phyloP scores from a whole-genome alignment of 30 jellyfish, hydroid and myxozoan species.

The Mastigias papua region DNA sequence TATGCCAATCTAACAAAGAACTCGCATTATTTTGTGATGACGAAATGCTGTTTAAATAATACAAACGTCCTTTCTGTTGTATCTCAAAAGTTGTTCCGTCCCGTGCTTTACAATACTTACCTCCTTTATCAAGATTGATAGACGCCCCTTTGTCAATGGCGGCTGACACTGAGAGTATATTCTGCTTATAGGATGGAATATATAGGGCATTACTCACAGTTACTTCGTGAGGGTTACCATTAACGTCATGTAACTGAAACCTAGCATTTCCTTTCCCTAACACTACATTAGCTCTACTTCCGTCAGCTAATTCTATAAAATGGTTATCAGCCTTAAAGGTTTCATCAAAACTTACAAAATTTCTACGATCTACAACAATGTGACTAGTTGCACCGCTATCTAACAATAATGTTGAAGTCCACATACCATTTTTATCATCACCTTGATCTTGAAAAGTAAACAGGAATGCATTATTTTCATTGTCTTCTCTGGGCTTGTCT shows the following conservation, averaged over 20 bases:
- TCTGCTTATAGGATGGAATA: conserved; percentile 42
- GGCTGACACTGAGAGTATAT: conserved; percentile 67
- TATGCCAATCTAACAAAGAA: conserved; percentile 32
- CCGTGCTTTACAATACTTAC: not conserved
- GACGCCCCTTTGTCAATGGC: conserved; percentile 49
- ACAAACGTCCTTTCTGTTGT: conserved; percentile 41
- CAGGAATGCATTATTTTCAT: not conserved
- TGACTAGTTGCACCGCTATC: conserved; percentile 56
- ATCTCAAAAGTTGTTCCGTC: conserved; percentile 60
- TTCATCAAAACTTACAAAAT: conserved; percentile 19
- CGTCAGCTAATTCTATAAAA: conserved; percentile 74
- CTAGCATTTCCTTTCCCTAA: conserved; percentile 42
- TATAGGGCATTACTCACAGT: conserved; percentile 29
- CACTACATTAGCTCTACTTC: conserved; percentile 47
- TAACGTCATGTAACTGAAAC: conserved; percentile 2
- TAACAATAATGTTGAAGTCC: not conserved
- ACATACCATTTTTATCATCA: not conserved
- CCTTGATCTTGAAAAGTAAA: not conserved
- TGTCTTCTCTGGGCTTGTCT: not conserved
- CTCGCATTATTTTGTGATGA: conserved; percentile 9
- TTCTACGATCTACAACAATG: not conserved
- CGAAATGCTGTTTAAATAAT: conserved; percentile 22
- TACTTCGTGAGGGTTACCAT: conserved; percentile 41
- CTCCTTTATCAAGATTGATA: conserved; percentile 11
- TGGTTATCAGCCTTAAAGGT: conserved; percentile 29